phyloP scores from a whole-genome alignment of 1,140 invertebrate species.

The Coenobita brevimanus region DNA sequence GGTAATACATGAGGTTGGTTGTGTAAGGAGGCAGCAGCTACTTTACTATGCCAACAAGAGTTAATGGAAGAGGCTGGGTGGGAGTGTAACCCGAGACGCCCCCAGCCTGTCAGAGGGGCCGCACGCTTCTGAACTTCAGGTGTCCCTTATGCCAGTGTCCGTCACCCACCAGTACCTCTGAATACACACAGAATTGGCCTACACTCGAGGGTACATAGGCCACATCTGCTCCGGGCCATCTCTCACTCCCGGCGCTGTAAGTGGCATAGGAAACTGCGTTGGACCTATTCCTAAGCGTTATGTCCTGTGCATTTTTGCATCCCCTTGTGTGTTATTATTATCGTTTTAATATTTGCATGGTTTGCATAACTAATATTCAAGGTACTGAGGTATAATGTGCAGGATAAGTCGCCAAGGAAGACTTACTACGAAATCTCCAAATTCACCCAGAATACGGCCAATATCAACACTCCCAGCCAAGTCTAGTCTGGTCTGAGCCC shows the following conservation, averaged over 20 bases:
- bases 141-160: constrained; percentile 40
- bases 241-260: too few relatives aligned
- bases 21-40: background rate
- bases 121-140: constrained; percentile 48
- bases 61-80: constrained; percentile 19
- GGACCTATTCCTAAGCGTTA: too few relatives aligned
- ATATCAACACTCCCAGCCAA: constrained; percentile 17
- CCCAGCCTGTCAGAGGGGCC: constrained; percentile 7
- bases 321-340: too few relatives aligned
- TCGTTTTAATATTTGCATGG: too few relatives aligned
- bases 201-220: constrained; percentile 32
- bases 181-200: constrained; percentile 46
- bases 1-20: too few relatives aligned
- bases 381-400: too few relatives aligned
- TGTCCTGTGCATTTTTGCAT: too few relatives aligned
- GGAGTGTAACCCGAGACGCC: background rate
- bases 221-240: constrained; percentile 38
- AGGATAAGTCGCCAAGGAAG: too few relatives aligned
- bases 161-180: constrained; percentile 54
- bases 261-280: too few relatives aligned
- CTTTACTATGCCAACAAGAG: constrained; percentile 41
- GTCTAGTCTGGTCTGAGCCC: constrained; percentile 10
- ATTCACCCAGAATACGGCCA: too few relatives aligned
- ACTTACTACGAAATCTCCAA: too few relatives aligned
- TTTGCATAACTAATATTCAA: too few relatives aligned